phyloP scores from a whole-genome alignment of 2,888 invertebrate genomes.

The Seira musarum region DNA sequence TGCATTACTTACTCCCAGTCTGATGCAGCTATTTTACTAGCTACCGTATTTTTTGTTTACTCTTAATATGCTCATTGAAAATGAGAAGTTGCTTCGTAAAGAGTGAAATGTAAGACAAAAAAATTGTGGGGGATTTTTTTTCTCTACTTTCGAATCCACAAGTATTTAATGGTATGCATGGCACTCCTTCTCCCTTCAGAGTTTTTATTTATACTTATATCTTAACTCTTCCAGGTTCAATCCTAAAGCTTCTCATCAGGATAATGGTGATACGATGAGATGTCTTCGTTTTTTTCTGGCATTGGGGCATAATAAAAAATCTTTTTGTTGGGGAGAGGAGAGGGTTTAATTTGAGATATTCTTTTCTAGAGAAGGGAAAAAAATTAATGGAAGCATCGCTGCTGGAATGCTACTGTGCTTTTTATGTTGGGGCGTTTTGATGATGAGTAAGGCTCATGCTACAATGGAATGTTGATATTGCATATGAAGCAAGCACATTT shows the following conservation, averaged over 20 bases:
- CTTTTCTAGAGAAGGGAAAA: constrained; percentile 31
- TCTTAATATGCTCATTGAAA: neutral
- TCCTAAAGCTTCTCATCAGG: constrained; percentile 17
- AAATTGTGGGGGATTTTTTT: neutral
- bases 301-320: neutral
- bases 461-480: constrained; percentile 2
- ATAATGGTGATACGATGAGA: neutral
- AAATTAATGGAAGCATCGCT: constrained; percentile 53
- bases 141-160: neutral
- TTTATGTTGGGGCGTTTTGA: constrained; percentile 5
- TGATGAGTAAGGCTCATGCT: neutral
- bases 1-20: no score
- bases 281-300: neutral
- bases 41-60: neutral
- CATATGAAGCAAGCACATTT: constrained; percentile 1
- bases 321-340: constrained; percentile 16
- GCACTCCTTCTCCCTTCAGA: constrained; percentile 32
- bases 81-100: neutral
- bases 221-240: neutral
- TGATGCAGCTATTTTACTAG: neutral
- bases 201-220: neutral
- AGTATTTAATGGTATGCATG: constrained; percentile 20
- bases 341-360: constrained; percentile 48
- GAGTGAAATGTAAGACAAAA: neutral
- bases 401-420: constrained; percentile 58